Percentiles rank a stretch among this genome's conserved stretches.
Evolutionary conservation across 2,888 invertebrate genomes (phyloP).

Genomic region (Argyresthia albistria): DNA sequence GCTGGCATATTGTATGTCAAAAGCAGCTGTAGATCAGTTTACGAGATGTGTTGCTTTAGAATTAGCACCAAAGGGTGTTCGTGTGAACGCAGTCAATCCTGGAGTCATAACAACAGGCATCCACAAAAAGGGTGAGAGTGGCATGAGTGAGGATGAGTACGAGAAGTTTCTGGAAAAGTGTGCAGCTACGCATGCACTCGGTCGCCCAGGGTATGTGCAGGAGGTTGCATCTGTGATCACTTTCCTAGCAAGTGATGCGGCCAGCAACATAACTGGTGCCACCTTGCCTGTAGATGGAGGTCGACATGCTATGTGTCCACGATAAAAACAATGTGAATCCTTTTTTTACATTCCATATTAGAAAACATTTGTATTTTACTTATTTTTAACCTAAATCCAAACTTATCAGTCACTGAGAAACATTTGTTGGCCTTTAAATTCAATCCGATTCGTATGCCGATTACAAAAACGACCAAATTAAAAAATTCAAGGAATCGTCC

Average conservation of each 20-base stretch:
- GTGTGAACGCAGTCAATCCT: constrained; percentile 93
- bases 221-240: constrained; percentile 92
- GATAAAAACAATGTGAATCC: constrained; percentile 56
- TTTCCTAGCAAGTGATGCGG: constrained; percentile 89
- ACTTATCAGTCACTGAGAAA: too few relatives aligned
- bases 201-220: constrained; percentile 84
- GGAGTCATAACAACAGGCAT: constrained; percentile 93
- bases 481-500: too few relatives aligned
- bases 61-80: constrained; percentile 81
- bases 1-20: constrained; percentile 93
- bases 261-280: constrained; percentile 89
- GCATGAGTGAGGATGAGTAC: constrained; percentile 85
- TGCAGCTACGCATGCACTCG: constrained; percentile 90
- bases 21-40: constrained; percentile 94
- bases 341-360: neutral
- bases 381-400: too few relatives aligned
- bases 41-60: constrained; percentile 92
- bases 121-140: constrained; percentile 80
- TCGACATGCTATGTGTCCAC: constrained; percentile 88
- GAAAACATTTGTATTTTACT: neutral
- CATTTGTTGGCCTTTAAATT: too few relatives aligned
- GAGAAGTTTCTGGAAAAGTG: constrained; percentile 84
- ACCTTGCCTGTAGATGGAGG: constrained; percentile 92
- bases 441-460: too few relatives aligned
- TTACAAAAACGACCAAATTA: too few relatives aligned